A percentile compares a stretch with the other conserved stretches of the same genome.
These are phyloP conservation scores for Aurelia sp. DNA, from an alignment of 30 jellyfish, hydroid and myxozoan species.

Conservation along the genomic window DNA sequence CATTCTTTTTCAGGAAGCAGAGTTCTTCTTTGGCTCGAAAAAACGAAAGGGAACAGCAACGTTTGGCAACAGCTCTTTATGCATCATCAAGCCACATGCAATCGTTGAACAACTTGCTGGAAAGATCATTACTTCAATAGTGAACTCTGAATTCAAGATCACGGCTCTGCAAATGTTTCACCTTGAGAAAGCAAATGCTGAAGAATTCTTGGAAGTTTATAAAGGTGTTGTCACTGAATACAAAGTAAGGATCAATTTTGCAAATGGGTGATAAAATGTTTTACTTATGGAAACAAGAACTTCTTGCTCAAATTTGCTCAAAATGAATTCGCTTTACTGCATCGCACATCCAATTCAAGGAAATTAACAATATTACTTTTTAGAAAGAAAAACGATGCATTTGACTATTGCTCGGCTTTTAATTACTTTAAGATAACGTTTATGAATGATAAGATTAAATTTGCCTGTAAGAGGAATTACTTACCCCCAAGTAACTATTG, in stretches of 20 bases:
- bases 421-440: no score
- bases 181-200: conserved; percentile 96
- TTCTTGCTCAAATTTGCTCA: no score
- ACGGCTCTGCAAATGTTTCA: conserved; percentile 92
- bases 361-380: no score
- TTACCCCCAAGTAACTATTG: no score
- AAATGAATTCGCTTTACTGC: no score
- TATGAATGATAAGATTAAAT: no score
- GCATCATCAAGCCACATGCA: conserved; percentile 97
- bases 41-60: conserved; percentile 67
- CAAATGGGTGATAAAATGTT: no score
- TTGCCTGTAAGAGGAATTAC: no score
- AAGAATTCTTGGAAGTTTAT: conserved; percentile 93
- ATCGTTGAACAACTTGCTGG: conserved; percentile 87
- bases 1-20: conserved; percentile 69
- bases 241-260: conserved; percentile 65
- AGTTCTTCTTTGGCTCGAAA: conserved; percentile 79
- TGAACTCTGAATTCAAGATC: conserved; percentile 82
- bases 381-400: no score
- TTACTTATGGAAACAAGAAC: no score
- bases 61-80: conserved; percentile 77
- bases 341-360: no score
- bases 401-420: no score
- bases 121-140: conserved; percentile 82
- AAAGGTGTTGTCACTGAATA: conserved; percentile 98